Evolutionary conservation across 2,888 invertebrate species (phyloP), one percentile per base, ranked within the genome.

Genomic region (Lydus trimaculatus): DNA sequence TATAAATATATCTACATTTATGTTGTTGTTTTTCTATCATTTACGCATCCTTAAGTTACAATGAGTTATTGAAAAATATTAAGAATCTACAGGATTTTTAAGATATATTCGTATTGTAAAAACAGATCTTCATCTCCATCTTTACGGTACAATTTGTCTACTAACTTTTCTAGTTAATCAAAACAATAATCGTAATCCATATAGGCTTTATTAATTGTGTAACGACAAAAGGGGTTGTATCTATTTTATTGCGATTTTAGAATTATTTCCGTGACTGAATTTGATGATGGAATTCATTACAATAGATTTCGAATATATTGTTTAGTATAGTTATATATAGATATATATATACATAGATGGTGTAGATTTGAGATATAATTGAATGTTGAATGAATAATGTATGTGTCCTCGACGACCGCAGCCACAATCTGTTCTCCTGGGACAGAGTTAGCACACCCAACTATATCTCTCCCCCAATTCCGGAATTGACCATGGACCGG

Each of bases 381-480:
- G 85, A 84, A 84, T 84, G 82, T 81, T 81, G 79, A 77, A 82
- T 85, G 85, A 84, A 85, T 85, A 84, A 84, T 85, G 81, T 82
- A 85, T 84, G 74, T 76, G 76, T 80, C 77, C 78, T 74, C 77
- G 76, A 77, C 76, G 78, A 74, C 76, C 75, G 78, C 76, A 75
- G 79, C 80, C 80, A 74, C 79, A 79, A 71, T 69, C 73, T 73
- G 73, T 72, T 80, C 82, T 77, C 82, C 62, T 70, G 83, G 81
- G 83, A 82, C 72, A 66, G 77, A 76, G 81, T 83, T 83, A 81
- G 80, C 79, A 76, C 77, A 74, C 75, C 75, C 77, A 52, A 25
- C 52, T 52, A 75, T 75, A 74, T 66, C 70, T 66, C 70, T 73
- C 76, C 74, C 74, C 75, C 69, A 69, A 76, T 62, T 64, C 70